Percentiles rank a stretch among this genome's conserved stretches.
Conservation (phyloP, 2,797 vertebrate species). For the Crocodylus rhombifer region DNA sequence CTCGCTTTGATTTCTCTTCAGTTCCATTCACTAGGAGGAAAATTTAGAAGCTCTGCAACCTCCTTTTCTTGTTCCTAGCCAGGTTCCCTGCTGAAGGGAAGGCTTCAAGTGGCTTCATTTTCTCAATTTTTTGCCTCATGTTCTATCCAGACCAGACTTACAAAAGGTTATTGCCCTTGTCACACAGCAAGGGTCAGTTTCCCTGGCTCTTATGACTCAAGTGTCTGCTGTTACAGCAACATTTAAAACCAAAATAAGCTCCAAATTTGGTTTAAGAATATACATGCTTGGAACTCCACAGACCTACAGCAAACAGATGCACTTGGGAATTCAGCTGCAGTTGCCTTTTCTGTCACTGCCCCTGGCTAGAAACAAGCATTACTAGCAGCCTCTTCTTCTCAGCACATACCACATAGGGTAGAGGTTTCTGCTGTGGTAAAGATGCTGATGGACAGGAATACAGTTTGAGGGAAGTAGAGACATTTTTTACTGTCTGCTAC, state of each 20-base stretch:
- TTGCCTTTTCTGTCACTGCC: not conserved
- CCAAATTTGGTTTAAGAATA: not conserved
- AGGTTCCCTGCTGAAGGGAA: not conserved
- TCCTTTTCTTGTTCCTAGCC: not conserved
- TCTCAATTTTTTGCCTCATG: not conserved
- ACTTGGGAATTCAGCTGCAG: not conserved
- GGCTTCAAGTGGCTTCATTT: not conserved
- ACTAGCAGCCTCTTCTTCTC: not conserved
- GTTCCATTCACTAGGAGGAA: not conserved
- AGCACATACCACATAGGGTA: not conserved
- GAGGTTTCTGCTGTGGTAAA: not conserved
- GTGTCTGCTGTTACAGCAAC: rapidly evolving
- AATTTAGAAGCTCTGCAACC: not conserved
- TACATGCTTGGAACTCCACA: not conserved
- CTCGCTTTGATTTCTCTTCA: not conserved
- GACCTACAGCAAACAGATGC: not conserved
- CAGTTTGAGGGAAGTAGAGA: not conserved
- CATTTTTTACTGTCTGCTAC: not conserved
- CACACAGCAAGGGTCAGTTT: not conserved
- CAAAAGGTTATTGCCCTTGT: not conserved
- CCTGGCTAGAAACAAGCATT: not conserved
- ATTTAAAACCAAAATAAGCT: not conserved
- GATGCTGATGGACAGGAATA: not conserved
- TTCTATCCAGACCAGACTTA: not conserved
- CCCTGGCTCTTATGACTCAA: not conserved